Base-by-base conservation (phyloP, 2,797 vertebrate species). In the Anniella stebbinsi region DNA sequence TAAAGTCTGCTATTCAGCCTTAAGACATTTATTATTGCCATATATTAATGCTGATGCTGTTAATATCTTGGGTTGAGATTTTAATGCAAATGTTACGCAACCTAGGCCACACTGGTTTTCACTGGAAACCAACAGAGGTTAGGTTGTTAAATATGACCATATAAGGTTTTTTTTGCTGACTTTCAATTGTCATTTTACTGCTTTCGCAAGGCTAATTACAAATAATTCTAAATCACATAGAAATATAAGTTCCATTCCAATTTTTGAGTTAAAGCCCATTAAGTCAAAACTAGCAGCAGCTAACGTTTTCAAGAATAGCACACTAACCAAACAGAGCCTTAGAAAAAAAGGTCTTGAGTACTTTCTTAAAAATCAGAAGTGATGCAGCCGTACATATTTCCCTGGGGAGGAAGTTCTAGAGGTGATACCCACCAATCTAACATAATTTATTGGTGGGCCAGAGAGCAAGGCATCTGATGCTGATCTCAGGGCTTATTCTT, bases 11-110 rank as follows among this genome's bases (percentile, higher is more conserved):
- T 69, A 13, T 84, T 69, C 41, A 69, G 82, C 67, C 48, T 72
- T 72, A 85, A 85, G 84, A 86, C 36, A 76, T 60, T 60, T 86
- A 41, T 30, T 86, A 60, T 76, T 86, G 51, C 3, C 23, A 33
- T 73, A 10, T n/a, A 45, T 63, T 86, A 76, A 86, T 76, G 70
- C 72, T 30, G 13, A 76, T 86, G 51, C 51, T 75, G 57, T 36
- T 86, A 28, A 63, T 86, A 86, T 60, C 36, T 86, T 63, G 54
- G 84, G 33, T 17, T 76, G n/a, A 54, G 33, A 73, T 86, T 15
- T 73, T 73, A 86, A 73, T 86, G 48, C 23, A 30, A 73, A 54
- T 21, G 36, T 54, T 57, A 73, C 28, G 8, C 41, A 67, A 57
- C 11, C 18, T 73, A 51, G 67, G 33, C 18, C 36, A 73, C 51